phyloP scores from a whole-genome alignment of 1,140 invertebrate genomes.

The Archivesica marissinica region DNA sequence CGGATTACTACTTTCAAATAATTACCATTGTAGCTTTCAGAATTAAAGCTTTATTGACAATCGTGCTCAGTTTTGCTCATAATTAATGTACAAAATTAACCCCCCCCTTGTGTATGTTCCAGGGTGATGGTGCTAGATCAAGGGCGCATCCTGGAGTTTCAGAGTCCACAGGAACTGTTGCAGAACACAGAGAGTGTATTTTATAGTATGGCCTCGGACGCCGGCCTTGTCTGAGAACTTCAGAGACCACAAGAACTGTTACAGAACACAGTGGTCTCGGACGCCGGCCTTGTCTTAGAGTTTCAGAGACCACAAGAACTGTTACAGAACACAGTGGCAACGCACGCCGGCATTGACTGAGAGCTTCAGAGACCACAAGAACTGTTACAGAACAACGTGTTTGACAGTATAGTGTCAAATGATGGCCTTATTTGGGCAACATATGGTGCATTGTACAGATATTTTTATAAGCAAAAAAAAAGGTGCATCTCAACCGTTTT shows the following conservation, averaged over 20 bases:
- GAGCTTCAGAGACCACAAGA: conserved; percentile 89
- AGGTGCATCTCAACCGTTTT: no score
- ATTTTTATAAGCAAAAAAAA: no score
- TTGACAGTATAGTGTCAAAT: no score
- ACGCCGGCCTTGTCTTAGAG: conserved; percentile 91
- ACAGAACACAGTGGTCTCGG: conserved; percentile 87
- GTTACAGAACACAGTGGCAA: conserved; percentile 75
- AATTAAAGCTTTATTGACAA: no score
- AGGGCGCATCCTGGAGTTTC: conserved; percentile 91
- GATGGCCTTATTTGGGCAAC: no score
- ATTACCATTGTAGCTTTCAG: no score
- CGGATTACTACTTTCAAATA: no score
- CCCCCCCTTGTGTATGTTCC: no score
- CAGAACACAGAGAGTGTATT: conserved; percentile 77
- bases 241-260: conserved; percentile 89
- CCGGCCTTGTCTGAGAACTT: conserved; percentile 80
- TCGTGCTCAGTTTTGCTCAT: no score
- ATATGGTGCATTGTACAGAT: no score
- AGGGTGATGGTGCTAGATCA: conserved; percentile 91
- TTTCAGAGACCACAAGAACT: conserved; percentile 91
- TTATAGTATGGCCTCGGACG: conserved; percentile 79
- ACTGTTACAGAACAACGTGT: conserved; percentile 85
- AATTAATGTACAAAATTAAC: no score
- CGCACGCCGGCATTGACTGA: conserved; percentile 67
- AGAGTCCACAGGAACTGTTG: conserved; percentile 88